A percentile compares a stretch with the other conserved stretches of the same genome.
Conservation (phyloP, 2,797 vertebrate species). For the Paguma larvata region DNA sequence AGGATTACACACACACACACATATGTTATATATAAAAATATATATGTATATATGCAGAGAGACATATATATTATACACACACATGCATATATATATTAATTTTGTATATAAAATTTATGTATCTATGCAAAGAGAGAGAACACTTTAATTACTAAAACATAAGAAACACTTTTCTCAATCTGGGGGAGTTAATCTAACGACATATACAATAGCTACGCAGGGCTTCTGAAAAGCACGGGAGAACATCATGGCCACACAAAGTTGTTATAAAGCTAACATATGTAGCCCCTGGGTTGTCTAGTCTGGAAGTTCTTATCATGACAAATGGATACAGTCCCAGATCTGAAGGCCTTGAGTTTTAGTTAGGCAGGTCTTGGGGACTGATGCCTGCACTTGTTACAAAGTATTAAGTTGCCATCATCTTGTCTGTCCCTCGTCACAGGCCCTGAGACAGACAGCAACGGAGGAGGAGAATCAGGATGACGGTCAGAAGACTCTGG, state of each 20-base stretch:
- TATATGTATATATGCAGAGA: not conserved
- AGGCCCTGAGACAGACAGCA: not conserved
- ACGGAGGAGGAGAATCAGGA: not conserved
- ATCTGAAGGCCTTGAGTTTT: not conserved
- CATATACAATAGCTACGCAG: not conserved
- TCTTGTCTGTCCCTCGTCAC: rapidly evolving
- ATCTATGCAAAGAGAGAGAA: not conserved
- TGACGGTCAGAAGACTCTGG: rapidly evolving
- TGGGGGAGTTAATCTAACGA: not conserved
- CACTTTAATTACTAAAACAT: conserved; percentile 7
- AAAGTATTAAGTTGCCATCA: not conserved
- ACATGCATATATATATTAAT: not conserved
- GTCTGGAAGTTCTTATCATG: rapidly evolving
- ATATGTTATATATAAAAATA: too few species aligned
- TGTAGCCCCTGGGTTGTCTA: rapidly evolving
- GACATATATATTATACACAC: not conserved
- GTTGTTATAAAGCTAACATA: not conserved
- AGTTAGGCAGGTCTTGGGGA: not conserved
- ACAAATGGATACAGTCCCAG: rapidly evolving
- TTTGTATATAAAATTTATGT: not conserved
- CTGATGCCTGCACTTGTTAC: not conserved
- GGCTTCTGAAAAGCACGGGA: not conserved
- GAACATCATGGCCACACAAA: too few species aligned
- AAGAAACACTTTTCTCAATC: not conserved
- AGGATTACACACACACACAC: too few species aligned